phyloP scores from a whole-genome alignment of 2,888 invertebrate species.

The Eupithecia subumbrata region DNA sequence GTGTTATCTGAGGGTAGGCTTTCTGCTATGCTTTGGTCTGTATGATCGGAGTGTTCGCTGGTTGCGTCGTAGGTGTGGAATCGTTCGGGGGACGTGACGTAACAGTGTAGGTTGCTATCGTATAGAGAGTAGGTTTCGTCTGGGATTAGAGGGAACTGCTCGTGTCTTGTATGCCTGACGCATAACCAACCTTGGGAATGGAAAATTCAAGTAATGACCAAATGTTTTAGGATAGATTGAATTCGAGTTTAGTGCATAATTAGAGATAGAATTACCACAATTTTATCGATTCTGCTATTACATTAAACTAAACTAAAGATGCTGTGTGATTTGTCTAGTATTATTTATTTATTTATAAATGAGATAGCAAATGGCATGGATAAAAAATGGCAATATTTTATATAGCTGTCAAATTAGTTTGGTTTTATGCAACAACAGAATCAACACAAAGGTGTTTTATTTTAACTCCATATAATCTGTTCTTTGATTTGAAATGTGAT shows the following conservation, averaged over 20 bases:
- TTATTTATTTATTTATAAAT: too few species aligned
- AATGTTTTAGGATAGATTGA: background rate
- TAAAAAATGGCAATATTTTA: too few species aligned
- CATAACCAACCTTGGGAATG: conserved; percentile 86
- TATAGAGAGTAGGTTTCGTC: conserved; percentile 85
- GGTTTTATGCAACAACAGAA: background rate
- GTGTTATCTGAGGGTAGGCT: conserved; percentile 71
- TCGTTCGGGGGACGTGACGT: conserved; percentile 68
- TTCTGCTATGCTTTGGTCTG: conserved; percentile 76
- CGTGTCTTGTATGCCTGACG: conserved; percentile 90
- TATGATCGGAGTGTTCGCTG: conserved; percentile 79
- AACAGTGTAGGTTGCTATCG: conserved; percentile 65
- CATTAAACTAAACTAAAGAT: too few species aligned
- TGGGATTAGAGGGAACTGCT: conserved; percentile 90
- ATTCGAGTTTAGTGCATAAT: background rate
- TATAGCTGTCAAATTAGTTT: background rate
- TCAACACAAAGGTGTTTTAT: background rate
- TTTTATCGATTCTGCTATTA: too few species aligned
- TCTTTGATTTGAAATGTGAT: background rate
- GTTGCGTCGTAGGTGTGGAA: conserved; percentile 66
- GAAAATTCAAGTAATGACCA: background rate
- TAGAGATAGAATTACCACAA: too few species aligned
- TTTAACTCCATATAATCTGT: background rate
- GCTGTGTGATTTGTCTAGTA: too few species aligned
- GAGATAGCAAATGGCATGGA: too few species aligned